Conservation (phyloP, 2,888 invertebrate genomes). For the Dolichopus griseipennis region DNA sequence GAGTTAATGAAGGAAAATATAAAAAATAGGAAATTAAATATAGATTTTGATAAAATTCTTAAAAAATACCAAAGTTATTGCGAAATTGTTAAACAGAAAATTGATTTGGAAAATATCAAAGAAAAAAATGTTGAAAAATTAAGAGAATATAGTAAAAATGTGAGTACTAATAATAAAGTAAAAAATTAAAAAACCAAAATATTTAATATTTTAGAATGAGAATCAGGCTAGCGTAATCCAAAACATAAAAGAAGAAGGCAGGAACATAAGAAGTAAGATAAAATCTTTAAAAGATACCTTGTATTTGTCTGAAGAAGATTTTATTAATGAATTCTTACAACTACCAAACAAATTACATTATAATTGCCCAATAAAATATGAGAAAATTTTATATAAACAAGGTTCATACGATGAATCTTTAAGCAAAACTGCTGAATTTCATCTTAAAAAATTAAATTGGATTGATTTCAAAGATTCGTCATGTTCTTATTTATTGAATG, state of each 20-base stretch:
- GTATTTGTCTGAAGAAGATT: slow-evolving; percentile 66
- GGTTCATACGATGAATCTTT: slow-evolving; percentile 18
- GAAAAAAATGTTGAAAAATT: slow-evolving; percentile 47
- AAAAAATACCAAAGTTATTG: slow-evolving; percentile 55
- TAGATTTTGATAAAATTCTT: slow-evolving; percentile 50
- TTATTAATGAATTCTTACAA: slow-evolving; percentile 53
- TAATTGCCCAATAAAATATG: slow-evolving; percentile 47
- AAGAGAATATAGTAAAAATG: slow-evolving; percentile 38
- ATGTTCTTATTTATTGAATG: slow-evolving; percentile 55
- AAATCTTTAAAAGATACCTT: slow-evolving; percentile 52
- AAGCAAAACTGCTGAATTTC: slow-evolving; percentile 34
- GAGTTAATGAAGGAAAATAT: slow-evolving; percentile 49
- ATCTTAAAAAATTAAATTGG: slow-evolving; percentile 33
- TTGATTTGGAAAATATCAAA: slow-evolving; percentile 47
- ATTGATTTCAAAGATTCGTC: slow-evolving; percentile 44
- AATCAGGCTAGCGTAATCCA: slow-evolving; percentile 22
- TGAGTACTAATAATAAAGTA: slow-evolving; percentile 16
- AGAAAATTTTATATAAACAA: slow-evolving; percentile 32
- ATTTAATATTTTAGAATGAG: slow-evolving; percentile 15
- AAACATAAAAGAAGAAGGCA: slow-evolving; percentile 50
- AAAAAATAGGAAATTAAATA: slow-evolving; percentile 45
- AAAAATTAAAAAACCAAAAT: neutral
- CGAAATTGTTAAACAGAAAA: slow-evolving; percentile 46
- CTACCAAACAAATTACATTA: slow-evolving; percentile 63
- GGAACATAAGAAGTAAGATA: slow-evolving; percentile 53